Percentiles rank a stretch among this genome's conserved stretches.
These are phyloP conservation scores for Neoaliturus tenellus DNA, from an alignment of 2,888 invertebrate genomes.

Conservation along the genomic window DNA sequence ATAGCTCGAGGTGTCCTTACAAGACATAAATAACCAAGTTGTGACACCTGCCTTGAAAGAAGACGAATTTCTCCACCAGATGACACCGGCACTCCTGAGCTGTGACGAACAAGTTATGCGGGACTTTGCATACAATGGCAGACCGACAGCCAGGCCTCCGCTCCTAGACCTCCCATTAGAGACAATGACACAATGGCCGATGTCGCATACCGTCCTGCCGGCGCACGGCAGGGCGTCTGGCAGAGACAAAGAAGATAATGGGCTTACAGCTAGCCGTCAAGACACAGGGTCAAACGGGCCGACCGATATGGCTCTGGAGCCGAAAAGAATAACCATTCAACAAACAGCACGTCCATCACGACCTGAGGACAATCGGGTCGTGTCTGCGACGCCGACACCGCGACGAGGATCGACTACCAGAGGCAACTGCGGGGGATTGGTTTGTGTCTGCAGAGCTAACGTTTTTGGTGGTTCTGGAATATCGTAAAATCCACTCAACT, in stretches of 20 bases:
- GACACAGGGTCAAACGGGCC: conserved; percentile 15
- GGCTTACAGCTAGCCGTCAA: not conserved
- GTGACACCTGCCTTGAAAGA: not conserved
- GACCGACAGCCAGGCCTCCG: not conserved
- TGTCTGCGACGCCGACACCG: not conserved
- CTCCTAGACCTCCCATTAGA: not conserved
- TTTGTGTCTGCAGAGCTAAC: too few relatives aligned
- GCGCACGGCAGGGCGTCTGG: not conserved
- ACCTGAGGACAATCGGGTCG: not conserved
- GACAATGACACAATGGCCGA: not conserved
- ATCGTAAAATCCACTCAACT: too few relatives aligned
- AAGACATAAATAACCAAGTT: too few relatives aligned
- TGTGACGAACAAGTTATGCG: conserved; percentile 3
- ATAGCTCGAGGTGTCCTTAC: too few relatives aligned
- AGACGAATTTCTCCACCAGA: not conserved
- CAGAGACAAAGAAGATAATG: not conserved
- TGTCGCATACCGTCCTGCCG: not conserved
- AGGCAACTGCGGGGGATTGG: too few relatives aligned
- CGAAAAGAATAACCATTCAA: conserved; percentile 8
- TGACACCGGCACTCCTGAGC: not conserved
- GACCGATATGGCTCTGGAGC: not conserved
- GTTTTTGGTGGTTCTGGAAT: too few relatives aligned
- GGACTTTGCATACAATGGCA: conserved; percentile 21
- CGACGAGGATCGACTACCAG: too few relatives aligned
- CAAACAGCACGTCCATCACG: conserved; percentile 21